These are phyloP conservation scores for Lasioglossum pauxillum DNA, from an alignment of 2,888 invertebrate genomes.

Conservation along the genomic window DNA sequence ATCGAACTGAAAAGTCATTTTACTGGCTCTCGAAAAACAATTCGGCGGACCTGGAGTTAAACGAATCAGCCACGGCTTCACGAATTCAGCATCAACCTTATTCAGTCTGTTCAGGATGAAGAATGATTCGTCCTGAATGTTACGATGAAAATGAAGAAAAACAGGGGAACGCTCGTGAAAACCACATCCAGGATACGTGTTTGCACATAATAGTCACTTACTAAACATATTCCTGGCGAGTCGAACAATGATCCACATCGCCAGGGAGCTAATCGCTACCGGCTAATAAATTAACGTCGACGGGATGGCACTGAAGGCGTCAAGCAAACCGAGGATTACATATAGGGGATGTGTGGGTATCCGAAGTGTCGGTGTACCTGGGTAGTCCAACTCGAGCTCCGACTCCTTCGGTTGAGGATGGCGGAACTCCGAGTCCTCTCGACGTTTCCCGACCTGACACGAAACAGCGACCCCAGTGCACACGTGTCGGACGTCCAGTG, in stretches of 20 bases:
- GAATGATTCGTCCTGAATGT: not conserved
- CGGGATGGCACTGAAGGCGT: slow-evolving; percentile 51
- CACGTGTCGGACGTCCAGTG: too few species aligned
- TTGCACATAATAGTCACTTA: not conserved
- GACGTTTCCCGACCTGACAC: too few species aligned
- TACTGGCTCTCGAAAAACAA: not conserved
- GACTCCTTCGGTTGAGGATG: too few species aligned
- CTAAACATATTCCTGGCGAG: not conserved
- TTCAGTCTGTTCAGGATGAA: not conserved
- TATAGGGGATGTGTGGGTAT: not conserved
- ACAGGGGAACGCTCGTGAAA: not conserved
- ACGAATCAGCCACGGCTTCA: not conserved
- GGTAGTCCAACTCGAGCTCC: too few species aligned
- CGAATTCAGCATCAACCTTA: not conserved
- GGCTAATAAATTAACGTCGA: slow-evolving; percentile 53
- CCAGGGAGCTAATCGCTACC: slow-evolving; percentile 24
- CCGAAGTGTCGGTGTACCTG: not conserved
- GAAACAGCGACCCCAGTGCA: too few species aligned
- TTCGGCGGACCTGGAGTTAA: not conserved
- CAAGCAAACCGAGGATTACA: slow-evolving; percentile 34
- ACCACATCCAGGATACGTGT: not conserved
- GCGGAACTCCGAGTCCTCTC: too few species aligned
- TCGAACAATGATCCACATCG: not conserved
- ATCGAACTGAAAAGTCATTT: not conserved
- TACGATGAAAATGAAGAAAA: not conserved